phyloP scores from a whole-genome alignment of 1,140 invertebrate species.

The Scaptomyza pallida region DNA sequence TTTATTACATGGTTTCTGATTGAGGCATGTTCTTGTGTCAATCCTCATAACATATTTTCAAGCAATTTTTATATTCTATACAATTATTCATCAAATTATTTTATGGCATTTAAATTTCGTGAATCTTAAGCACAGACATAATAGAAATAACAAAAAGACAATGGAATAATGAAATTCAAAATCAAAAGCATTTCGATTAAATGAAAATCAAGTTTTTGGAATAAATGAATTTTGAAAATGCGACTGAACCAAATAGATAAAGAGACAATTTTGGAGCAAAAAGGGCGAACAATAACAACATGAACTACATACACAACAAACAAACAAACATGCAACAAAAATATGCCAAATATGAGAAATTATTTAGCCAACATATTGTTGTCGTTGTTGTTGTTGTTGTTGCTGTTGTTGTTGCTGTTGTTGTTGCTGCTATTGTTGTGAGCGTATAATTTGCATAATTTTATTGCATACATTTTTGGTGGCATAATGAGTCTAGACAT shows the following conservation, averaged over 20 bases:
- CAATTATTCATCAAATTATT: neutral
- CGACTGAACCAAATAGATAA: conserved; percentile 16
- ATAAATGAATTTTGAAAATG: conserved; percentile 29
- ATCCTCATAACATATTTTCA: too few relatives aligned
- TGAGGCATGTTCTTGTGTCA: too few relatives aligned
- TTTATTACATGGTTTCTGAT: too few relatives aligned
- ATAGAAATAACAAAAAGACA: neutral
- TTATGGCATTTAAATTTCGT: neutral
- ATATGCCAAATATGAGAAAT: conserved; percentile 23
- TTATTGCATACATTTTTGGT: conserved; percentile 58
- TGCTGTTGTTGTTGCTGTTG: conserved; percentile 10
- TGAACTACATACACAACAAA: neutral
- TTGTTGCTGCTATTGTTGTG: conserved; percentile 5
- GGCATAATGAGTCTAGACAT: conserved; percentile 75
- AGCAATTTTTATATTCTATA: too few relatives aligned
- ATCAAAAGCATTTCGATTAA: conserved; percentile 7
- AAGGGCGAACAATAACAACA: neutral
- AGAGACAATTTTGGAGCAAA: conserved; percentile 8
- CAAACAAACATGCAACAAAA: neutral
- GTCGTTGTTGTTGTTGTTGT: conserved; percentile 7
- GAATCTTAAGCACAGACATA: neutral
- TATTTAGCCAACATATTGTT: conserved; percentile 24
- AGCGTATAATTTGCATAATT: conserved; percentile 69
- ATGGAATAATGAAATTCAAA: neutral
- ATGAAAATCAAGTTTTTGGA: conserved; percentile 21